These are phyloP conservation scores for Cacoxenus indagator DNA, from an alignment of 2,888 invertebrate genomes.

Conservation along the genomic window DNA sequence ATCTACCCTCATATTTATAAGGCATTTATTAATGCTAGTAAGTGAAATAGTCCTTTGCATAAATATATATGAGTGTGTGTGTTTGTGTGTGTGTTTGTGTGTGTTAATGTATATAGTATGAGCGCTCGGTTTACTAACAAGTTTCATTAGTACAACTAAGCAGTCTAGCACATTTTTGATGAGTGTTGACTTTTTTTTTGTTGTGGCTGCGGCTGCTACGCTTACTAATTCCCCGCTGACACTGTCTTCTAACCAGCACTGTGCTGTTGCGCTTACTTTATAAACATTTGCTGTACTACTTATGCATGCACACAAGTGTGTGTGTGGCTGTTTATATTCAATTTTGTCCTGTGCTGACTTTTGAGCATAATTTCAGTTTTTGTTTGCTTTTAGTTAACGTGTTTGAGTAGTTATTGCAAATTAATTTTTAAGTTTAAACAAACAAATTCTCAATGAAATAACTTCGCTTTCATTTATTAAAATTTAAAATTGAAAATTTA, in stretches of 20 bases:
- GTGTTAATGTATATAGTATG: neutral
- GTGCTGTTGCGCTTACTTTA: neutral
- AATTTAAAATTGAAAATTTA: neutral
- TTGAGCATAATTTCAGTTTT: conserved; percentile 3
- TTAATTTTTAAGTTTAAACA: neutral
- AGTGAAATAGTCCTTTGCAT: too few species aligned
- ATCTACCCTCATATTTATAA: neutral
- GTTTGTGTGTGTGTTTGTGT: neutral
- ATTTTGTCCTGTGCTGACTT: conserved; percentile 14
- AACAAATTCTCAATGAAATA: neutral
- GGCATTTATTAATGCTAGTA: neutral
- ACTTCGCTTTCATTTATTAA: neutral
- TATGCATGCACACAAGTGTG: neutral
- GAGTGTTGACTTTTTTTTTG: conserved; percentile 11
- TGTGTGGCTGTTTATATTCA: conserved; percentile 5
- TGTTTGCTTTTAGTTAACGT: conserved; percentile 6
- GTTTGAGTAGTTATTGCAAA: conserved; percentile 6
- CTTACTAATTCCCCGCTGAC: neutral
- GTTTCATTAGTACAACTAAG: conserved; percentile 6
- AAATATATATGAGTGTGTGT: neutral
- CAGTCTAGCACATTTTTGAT: conserved; percentile 13
- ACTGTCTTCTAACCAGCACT: neutral
- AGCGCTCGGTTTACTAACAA: neutral
- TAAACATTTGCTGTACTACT: neutral
- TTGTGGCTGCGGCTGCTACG: neutral